Conservation (phyloP, 2,888 invertebrate genomes). For the Pterostichus niger region DNA sequence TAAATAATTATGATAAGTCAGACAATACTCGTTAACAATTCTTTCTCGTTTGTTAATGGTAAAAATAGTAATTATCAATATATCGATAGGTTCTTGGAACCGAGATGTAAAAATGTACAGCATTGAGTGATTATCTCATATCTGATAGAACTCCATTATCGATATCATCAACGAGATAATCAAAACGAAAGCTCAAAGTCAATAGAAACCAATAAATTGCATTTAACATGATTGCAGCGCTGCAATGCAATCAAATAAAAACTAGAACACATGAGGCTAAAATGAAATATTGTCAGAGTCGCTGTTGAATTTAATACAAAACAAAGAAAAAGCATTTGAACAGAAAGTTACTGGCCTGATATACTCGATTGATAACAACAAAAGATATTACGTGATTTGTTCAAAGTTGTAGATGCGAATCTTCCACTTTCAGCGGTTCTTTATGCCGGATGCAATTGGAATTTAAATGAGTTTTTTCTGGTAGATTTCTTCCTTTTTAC, state of each 20-base stretch:
- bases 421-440: too few species aligned
- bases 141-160: not conserved
- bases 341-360: not conserved
- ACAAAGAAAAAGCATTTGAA: not conserved
- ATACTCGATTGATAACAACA: conserved; percentile 4
- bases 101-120: not conserved
- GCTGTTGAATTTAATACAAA: not conserved
- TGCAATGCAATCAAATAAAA: conserved; percentile 1
- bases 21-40: too few species aligned
- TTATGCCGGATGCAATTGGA: not conserved
- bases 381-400: conserved; percentile 16
- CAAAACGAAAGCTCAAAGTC: conserved; percentile 11
- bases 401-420: not conserved
- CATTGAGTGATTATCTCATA: not conserved
- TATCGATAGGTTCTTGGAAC: not conserved
- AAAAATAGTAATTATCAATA: too few species aligned
- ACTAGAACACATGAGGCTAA: not conserved
- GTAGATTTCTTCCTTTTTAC: too few species aligned
- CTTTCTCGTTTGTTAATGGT: too few species aligned
- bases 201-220: conserved; percentile 18
- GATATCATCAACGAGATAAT: conserved; percentile 17
- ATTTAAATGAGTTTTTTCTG: not conserved
- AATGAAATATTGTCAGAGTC: not conserved
- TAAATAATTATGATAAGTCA: too few species aligned
- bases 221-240: conserved; percentile 5